Base-by-base conservation (phyloP, 2,113 vertebrate genomes). In the Nanger granti region DNA sequence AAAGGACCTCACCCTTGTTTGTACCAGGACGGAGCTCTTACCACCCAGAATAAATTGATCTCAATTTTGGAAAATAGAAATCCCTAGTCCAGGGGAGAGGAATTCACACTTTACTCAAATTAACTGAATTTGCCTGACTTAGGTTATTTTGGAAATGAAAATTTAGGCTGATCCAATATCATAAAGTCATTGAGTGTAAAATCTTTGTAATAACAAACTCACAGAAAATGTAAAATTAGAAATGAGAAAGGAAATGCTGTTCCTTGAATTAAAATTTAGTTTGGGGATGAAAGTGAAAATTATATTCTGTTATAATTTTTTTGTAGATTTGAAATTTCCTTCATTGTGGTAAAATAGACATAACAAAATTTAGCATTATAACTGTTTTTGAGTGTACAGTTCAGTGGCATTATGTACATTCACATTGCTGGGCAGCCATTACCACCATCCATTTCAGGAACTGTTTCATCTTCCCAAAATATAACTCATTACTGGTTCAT, bases 221-320 rank as follows among this genome's bases (percentile, higher is more conserved):
- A 34, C 18, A 47, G 80, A 92, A 92, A 44, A 73, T 79, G 64
- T 85, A 37, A 91, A 94, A 89, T 79, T 26, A 96, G 85, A 87
- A 41, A 79, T 7, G 7, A 83, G 83, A 87, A 64, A 79, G 52
- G 47, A 96, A 91, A 24, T 69, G 14, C 18, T 60, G 57, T 91
- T 44, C 52, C 60, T 79, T 79, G 34, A 41, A 17, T 26, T 66
- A 24, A 96, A 79, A 80, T 66, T 54, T 26, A 52, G 54, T 64
- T 66, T 91, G 60, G 79, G 66, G 64, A 83, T 64, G 20, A 66
- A 83, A 73, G 28, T n/a, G 22, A 89, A 94, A 95, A 60, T 52
- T n/a, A n/a, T 9, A 12, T 37, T 87, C 29, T 76, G 8, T 73
- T 47, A 4, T 8, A 49, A n/a, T 55, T 59, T 3, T 37, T 44